These are phyloP conservation scores for Yponomeuta malinellus DNA, from an alignment of 2,888 invertebrate species.

Conservation along the genomic window DNA sequence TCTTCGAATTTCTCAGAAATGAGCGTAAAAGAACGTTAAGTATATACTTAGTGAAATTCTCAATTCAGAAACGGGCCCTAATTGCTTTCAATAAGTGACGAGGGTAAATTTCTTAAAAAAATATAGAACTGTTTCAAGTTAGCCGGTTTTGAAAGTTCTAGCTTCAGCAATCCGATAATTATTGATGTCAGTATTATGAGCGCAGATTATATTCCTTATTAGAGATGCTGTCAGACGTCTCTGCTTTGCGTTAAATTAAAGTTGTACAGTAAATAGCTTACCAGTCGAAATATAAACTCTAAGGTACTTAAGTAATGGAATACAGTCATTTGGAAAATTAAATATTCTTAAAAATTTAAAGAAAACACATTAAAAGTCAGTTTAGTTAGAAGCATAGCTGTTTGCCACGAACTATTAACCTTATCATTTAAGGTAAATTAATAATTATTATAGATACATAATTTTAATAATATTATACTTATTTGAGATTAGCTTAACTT, in stretches of 20 bases:
- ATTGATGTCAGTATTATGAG: not conserved
- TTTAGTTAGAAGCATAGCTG: not conserved
- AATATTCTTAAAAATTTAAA: too few species aligned
- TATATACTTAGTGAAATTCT: too few species aligned
- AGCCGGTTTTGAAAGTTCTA: too few species aligned
- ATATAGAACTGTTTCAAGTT: not conserved
- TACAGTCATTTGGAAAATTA: too few species aligned
- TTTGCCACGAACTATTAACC: not conserved
- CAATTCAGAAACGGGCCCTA: too few species aligned
- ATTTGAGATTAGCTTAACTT: slow-evolving; percentile 49
- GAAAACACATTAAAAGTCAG: not conserved
- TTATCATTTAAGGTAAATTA: not conserved
- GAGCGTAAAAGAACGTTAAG: too few species aligned
- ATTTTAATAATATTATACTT: not conserved
- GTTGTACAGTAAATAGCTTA: not conserved
- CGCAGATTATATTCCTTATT: not conserved
- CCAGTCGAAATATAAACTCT: not conserved
- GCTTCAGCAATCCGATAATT: not conserved
- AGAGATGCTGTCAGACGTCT: not conserved
- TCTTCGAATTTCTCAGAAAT: too few species aligned
- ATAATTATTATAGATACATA: not conserved
- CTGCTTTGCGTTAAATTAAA: not conserved
- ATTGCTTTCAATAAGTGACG: too few species aligned
- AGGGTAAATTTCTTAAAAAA: not conserved
- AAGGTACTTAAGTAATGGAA: not conserved